A percentile compares a stretch with the other conserved stretches of the same genome.
Conservation (phyloP, 23 tunicate species). For the Botrylloides violaceus region DNA sequence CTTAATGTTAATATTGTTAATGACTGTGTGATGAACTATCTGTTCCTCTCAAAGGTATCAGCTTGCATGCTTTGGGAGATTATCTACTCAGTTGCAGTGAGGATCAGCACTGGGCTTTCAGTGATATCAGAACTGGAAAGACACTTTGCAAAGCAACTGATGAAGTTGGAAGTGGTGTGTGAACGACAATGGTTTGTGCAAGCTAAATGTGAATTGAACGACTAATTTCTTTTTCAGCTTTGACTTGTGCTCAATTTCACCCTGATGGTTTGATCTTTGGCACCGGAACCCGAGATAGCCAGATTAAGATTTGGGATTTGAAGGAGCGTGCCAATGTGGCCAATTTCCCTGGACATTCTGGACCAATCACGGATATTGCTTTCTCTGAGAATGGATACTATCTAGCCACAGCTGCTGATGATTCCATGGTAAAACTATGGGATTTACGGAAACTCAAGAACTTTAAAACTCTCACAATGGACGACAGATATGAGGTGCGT, state of each 20-base stretch:
- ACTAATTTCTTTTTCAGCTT: constrained; percentile 39
- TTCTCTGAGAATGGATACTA: constrained; percentile 98
- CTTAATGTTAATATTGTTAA: too few species aligned
- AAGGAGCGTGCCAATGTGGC: constrained; percentile 93
- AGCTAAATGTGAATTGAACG: neutral
- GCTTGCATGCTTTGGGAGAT: constrained; percentile 86
- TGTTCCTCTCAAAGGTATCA: constrained; percentile 40
- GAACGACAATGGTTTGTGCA: neutral
- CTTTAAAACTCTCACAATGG: constrained; percentile 89
- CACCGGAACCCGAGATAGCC: constrained; percentile 93
- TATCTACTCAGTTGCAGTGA: constrained; percentile 79
- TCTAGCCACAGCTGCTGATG: constrained; percentile 94
- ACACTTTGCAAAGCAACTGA: constrained; percentile 79
- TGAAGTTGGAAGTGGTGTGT: constrained; percentile 61
- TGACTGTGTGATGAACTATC: too few species aligned
- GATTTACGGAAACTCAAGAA: constrained; percentile 91
- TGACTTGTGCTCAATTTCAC: constrained; percentile 94
- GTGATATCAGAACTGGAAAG: constrained; percentile 72
- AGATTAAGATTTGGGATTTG: constrained; percentile 99
- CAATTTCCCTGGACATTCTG: constrained; percentile 95
- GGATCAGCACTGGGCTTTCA: constrained; percentile 96
- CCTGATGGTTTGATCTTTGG: constrained; percentile 99
- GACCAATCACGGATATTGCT: constrained; percentile 81
- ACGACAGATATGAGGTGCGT: constrained; percentile 77
- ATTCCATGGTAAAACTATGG: constrained; percentile 84